These are phyloP conservation scores for Drosophila prostipennis DNA, from an alignment of 2,888 invertebrate genomes.

Conservation along the genomic window DNA sequence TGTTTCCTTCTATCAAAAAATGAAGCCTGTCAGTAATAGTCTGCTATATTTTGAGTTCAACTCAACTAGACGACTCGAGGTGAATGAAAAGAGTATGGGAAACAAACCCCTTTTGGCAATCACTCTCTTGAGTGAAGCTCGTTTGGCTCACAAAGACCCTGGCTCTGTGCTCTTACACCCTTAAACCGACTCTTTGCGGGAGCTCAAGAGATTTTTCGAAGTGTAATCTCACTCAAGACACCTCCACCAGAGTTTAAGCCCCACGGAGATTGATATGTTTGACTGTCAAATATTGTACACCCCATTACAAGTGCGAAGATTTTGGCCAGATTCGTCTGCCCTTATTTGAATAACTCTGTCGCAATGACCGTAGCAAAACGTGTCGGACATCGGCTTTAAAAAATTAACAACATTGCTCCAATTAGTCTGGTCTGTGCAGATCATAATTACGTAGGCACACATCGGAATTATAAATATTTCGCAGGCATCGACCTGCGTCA, in stretches of 20 bases:
- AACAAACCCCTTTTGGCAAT: constrained; percentile 2
- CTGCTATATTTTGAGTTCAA: too few species aligned
- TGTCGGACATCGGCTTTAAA: constrained; percentile 16
- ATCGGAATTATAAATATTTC: background rate
- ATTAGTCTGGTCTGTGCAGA: constrained; percentile 15
- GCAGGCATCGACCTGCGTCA: constrained; percentile 8
- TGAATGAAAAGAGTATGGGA: background rate
- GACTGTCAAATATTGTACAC: constrained; percentile 1
- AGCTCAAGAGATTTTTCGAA: constrained; percentile 4
- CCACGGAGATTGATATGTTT: constrained; percentile 3
- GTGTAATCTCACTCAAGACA: background rate
- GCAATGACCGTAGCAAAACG: constrained; percentile 23
- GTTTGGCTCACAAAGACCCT: background rate
- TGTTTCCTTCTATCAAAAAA: too few species aligned
- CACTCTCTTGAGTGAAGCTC: constrained; percentile 19
- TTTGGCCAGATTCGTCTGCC: constrained; percentile 1
- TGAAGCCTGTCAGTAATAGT: background rate
- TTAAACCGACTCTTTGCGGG: background rate
- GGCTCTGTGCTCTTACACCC: constrained; percentile 5
- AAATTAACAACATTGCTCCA: constrained; percentile 36
- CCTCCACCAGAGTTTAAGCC: background rate
- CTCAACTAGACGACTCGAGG: background rate
- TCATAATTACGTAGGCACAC: constrained; percentile 22
- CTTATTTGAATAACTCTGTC: constrained; percentile 3
- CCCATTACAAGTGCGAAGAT: background rate